phyloP scores from a whole-genome alignment of 2,113 vertebrate species.

The Rhineura floridana region DNA sequence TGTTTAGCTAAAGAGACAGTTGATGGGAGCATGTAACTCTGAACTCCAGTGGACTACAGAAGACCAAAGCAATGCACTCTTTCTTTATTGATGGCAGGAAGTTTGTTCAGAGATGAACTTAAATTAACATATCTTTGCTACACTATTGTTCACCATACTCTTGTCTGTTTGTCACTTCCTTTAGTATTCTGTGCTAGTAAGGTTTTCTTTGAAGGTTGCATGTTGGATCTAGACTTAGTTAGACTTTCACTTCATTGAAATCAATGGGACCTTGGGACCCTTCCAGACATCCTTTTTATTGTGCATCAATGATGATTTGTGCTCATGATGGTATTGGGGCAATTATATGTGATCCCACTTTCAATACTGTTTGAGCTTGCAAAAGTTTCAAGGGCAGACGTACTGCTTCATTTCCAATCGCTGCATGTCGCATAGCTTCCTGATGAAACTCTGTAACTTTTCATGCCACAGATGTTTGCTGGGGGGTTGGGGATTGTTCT shows the following conservation, averaged over 20 bases:
- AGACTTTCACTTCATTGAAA: not conserved
- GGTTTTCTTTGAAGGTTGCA: not conserved
- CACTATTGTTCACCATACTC: slow-evolving; percentile 27
- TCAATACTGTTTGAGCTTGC: too few species aligned
- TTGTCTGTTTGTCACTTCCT: slow-evolving; percentile 1
- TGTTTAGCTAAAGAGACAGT: not conserved
- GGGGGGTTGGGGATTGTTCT: too few species aligned
- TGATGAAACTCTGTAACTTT: too few species aligned
- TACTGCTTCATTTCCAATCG: too few species aligned
- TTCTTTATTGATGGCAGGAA: slow-evolving; percentile 38
- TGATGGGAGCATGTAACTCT: not conserved
- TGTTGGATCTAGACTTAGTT: not conserved
- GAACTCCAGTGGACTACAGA: not conserved
- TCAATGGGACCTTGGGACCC: not conserved
- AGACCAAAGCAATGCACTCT: slow-evolving; percentile 36
- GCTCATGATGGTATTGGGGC: too few species aligned
- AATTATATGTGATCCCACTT: too few species aligned
- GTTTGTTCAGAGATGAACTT: slow-evolving; percentile 29
- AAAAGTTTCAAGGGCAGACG: too few species aligned
- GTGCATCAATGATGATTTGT: too few species aligned
- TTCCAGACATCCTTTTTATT: too few species aligned
- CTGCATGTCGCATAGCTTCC: too few species aligned
- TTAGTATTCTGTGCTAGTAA: not conserved
- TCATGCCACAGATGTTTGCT: too few species aligned
- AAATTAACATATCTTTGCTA: slow-evolving; percentile 23